A percentile compares a stretch with the other conserved stretches of the same genome.
These are phyloP conservation scores for Hypomecis atomaria DNA, from an alignment of 2,888 invertebrate genomes.

Conservation along the genomic window DNA sequence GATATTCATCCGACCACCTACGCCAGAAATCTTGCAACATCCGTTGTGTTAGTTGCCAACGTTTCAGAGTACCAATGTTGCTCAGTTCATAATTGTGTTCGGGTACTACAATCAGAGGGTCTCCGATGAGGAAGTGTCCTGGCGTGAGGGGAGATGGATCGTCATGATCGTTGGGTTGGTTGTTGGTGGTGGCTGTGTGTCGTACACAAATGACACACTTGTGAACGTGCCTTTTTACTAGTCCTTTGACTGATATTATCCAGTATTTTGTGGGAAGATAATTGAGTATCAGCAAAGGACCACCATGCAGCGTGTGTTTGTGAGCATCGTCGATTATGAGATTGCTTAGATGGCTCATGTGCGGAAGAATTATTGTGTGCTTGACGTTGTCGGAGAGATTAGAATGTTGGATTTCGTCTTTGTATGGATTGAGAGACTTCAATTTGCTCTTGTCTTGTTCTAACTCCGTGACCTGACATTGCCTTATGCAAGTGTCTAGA, in stretches of 20 bases:
- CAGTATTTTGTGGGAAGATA: constrained; percentile 6
- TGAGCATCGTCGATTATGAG: too few species aligned
- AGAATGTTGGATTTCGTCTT: too few species aligned
- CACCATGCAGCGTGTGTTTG: too few species aligned
- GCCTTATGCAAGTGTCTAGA: too few species aligned
- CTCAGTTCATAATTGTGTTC: not conserved
- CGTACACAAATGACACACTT: constrained; percentile 6
- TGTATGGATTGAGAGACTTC: not conserved
- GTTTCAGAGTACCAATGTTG: not conserved
- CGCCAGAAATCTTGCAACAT: constrained; percentile 4
- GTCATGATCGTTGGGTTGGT: not conserved
- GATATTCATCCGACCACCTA: not conserved
- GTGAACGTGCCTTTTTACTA: constrained; percentile 3
- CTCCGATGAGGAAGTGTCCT: constrained; percentile 1
- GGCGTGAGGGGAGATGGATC: not conserved
- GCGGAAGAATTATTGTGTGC: too few species aligned
- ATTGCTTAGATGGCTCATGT: too few species aligned
- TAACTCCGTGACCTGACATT: too few species aligned
- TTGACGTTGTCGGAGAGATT: too few species aligned
- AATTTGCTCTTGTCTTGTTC: too few species aligned
- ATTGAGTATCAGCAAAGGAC: too few species aligned
- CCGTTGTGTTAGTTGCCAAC: constrained; percentile 4
- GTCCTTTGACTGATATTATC: constrained; percentile 5
- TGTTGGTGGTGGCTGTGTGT: too few species aligned
- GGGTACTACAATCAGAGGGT: not conserved